phyloP scores from a whole-genome alignment of 2,113 vertebrate genomes.

The Tachycineta bicolor region DNA sequence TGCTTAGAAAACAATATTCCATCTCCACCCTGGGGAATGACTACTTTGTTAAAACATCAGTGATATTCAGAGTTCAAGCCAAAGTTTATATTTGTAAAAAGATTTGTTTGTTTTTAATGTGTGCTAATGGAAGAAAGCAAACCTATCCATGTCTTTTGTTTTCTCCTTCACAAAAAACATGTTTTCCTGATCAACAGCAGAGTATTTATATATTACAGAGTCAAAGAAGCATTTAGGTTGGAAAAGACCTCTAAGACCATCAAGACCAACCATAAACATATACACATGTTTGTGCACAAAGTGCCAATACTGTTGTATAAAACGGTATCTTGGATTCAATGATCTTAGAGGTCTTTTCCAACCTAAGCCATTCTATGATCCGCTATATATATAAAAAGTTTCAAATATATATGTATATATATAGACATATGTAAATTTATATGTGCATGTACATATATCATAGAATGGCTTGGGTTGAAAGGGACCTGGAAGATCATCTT shows the following conservation, averaged over 20 bases:
- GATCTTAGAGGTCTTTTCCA: not conserved
- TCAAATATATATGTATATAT: not conserved
- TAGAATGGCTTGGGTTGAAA: not conserved
- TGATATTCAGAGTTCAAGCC: not conserved
- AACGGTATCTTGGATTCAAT: not conserved
- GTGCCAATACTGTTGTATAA: not conserved
- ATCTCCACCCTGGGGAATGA: not conserved
- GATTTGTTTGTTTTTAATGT: not conserved
- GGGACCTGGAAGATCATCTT: accelerated
- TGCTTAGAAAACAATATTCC: not conserved
- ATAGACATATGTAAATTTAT: not conserved
- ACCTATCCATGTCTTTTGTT: not conserved
- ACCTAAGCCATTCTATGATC: not conserved
- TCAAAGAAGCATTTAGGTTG: not conserved
- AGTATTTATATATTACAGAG: not conserved
- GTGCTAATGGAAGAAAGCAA: not conserved
- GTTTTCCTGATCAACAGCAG: not conserved
- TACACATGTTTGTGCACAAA: not conserved
- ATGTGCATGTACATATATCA: not conserved
- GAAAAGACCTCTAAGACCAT: not conserved
- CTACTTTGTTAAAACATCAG: not conserved
- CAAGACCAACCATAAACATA: not conserved
- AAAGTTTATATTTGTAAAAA: not conserved
- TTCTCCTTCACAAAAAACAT: not conserved
- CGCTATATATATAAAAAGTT: not conserved